These are phyloP conservation scores for Eupithecia centaureata DNA, from an alignment of 2,888 invertebrate genomes.

Conservation along the genomic window DNA sequence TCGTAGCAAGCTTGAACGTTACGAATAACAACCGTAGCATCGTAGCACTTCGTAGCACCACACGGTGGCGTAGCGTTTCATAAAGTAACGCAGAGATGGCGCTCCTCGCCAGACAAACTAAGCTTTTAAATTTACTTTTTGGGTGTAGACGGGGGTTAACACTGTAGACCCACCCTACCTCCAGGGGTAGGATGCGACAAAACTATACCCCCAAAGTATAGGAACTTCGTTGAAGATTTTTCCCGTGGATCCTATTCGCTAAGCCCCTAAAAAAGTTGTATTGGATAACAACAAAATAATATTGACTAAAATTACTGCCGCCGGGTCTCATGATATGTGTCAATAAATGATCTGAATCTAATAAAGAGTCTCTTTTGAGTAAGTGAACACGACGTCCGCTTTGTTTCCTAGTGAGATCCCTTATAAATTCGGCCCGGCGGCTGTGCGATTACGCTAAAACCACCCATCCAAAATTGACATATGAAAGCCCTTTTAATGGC, in stretches of 20 bases:
- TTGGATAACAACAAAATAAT: background rate
- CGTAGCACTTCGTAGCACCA: conserved; percentile 15
- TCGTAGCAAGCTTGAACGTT: conserved; percentile 5
- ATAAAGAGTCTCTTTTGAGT: background rate
- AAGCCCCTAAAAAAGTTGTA: background rate
- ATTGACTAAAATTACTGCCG: background rate
- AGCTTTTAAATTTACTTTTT: background rate
- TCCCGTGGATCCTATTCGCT: background rate
- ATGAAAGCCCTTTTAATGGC: no score
- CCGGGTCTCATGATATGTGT: background rate
- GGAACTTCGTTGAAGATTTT: background rate
- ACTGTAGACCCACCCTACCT: background rate
- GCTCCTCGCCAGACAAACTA: background rate
- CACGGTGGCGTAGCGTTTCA: conserved; percentile 10
- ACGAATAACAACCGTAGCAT: conserved; percentile 6
- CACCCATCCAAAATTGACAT: no score
- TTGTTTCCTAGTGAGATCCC: background rate
- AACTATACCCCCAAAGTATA: background rate
- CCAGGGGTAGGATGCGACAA: background rate
- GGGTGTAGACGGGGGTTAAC: background rate
- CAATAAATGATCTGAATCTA: no score
- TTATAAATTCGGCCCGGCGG: background rate
- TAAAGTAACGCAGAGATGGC: conserved; percentile 22
- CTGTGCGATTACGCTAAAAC: no score
- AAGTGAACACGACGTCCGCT: background rate